phyloP scores from a whole-genome alignment of 2,113 vertebrate species.

The Orcinus orca region DNA sequence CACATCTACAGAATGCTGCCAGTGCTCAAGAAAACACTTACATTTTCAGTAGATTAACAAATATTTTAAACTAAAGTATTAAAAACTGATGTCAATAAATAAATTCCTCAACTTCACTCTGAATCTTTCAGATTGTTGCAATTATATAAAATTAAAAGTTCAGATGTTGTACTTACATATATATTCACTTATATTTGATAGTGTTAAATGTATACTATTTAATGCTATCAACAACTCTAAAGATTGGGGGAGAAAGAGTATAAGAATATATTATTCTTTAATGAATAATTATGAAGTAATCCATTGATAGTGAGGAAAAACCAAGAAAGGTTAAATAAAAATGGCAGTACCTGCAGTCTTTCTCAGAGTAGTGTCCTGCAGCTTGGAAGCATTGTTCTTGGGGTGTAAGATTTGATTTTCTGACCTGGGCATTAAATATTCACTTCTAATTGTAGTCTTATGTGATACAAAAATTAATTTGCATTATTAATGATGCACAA shows the following conservation, averaged over 20 bases:
- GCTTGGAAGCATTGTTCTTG: conserved; percentile 54
- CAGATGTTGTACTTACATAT: background rate
- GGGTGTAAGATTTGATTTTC: conserved; percentile 68
- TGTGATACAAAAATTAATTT: conserved; percentile 81
- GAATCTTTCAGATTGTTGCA: conserved; percentile 37
- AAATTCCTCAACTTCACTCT: background rate
- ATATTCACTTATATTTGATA: conserved; percentile 61
- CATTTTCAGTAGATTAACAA: conserved; percentile 59
- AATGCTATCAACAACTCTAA: conserved; percentile 54
- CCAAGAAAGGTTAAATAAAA: conserved; percentile 72
- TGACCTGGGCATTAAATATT: conserved; percentile 82
- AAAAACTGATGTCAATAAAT: conserved; percentile 60
- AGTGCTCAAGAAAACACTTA: background rate
- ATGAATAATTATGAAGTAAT: conserved; percentile 70
- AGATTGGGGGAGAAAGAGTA: conserved; percentile 69
- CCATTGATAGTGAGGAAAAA: conserved; percentile 67
- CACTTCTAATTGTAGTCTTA: conserved; percentile 79
- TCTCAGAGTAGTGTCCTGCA: conserved; percentile 66
- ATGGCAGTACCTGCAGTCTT: conserved; percentile 55
- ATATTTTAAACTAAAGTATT: conserved; percentile 28
- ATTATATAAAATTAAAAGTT: background rate
- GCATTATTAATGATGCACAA: conserved; percentile 81
- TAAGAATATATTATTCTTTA: conserved; percentile 65
- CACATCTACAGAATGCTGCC: background rate
- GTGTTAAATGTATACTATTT: conserved; percentile 52